These are phyloP conservation scores for Sebastes kiyomatsui DNA, from an alignment of 2,797 vertebrate genomes.

Conservation along the genomic window DNA sequence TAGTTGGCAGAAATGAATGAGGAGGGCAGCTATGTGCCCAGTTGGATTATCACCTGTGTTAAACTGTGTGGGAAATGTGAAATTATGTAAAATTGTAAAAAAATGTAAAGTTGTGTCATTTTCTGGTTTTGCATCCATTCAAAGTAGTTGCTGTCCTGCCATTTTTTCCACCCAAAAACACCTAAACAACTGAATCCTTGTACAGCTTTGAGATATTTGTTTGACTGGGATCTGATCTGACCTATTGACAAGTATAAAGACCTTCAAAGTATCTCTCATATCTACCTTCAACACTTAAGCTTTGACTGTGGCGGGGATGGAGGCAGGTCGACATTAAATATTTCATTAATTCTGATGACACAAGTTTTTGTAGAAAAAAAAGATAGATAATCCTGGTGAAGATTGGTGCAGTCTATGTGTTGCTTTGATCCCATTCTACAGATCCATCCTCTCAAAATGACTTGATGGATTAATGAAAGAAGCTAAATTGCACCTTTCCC, in stretches of 20 bases:
- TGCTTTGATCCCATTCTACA: not conserved
- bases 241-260: not conserved
- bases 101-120: not conserved
- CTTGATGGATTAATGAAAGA: not conserved
- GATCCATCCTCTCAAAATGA: not conserved
- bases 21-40: not conserved
- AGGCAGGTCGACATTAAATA: not conserved
- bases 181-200: too few relatives aligned
- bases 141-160: not conserved
- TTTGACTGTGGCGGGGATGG: too few relatives aligned
- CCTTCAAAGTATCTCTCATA: not conserved
- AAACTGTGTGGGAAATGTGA: not conserved
- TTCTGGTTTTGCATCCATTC: not conserved
- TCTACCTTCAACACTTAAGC: too few relatives aligned
- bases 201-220: not conserved
- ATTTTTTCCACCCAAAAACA: not conserved
- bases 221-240: not conserved
- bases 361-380: not conserved
- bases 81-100: not conserved
- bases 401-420: not conserved
- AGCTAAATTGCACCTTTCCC: not conserved
- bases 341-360: not conserved
- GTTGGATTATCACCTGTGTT: not conserved
- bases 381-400: too few relatives aligned
- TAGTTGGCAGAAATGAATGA: not conserved